These are phyloP conservation scores for Ypsolopha scabrella DNA, from an alignment of 2,888 invertebrate species.

Conservation along the genomic window DNA sequence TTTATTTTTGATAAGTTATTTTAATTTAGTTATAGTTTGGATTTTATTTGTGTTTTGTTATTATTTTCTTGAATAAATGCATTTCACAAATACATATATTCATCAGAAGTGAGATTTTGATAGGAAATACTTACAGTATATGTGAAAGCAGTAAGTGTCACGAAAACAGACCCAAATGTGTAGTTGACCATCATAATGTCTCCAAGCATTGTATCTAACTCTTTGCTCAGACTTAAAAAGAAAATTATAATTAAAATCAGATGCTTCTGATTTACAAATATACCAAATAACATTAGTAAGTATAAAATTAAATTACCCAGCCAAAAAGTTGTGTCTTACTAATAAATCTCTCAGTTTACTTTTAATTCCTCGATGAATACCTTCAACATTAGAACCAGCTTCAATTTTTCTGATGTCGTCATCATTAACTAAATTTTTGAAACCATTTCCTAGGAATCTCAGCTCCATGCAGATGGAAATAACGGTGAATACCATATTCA, in stretches of 20 bases:
- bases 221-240: constrained; percentile 35
- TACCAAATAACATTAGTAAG: neutral
- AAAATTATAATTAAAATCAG: constrained; percentile 10
- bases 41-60: too few relatives aligned
- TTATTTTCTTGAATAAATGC: too few relatives aligned
- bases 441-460: constrained; percentile 31
- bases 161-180: constrained; percentile 43
- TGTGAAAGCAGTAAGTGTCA: constrained; percentile 52
- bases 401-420: constrained; percentile 26
- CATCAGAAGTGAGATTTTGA: neutral
- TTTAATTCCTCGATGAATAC: constrained; percentile 22
- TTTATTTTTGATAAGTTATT: too few relatives aligned
- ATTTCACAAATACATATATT: too few relatives aligned
- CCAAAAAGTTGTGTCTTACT: constrained; percentile 30
- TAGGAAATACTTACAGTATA: constrained; percentile 30
- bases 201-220: constrained; percentile 36
- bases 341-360: constrained; percentile 36
- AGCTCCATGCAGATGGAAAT: constrained; percentile 42
- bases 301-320: constrained; percentile 21
- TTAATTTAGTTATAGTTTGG: too few relatives aligned
- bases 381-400: constrained; percentile 10
- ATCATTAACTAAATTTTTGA: constrained; percentile 26
- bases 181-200: constrained; percentile 44
- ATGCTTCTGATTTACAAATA: neutral
- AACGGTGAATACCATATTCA: constrained; percentile 30